Percentiles rank a stretch among this genome's conserved stretches.
Evolutionary conservation across 2,888 invertebrate species (phyloP).

Genomic region (Cosmopolites sordidus): DNA sequence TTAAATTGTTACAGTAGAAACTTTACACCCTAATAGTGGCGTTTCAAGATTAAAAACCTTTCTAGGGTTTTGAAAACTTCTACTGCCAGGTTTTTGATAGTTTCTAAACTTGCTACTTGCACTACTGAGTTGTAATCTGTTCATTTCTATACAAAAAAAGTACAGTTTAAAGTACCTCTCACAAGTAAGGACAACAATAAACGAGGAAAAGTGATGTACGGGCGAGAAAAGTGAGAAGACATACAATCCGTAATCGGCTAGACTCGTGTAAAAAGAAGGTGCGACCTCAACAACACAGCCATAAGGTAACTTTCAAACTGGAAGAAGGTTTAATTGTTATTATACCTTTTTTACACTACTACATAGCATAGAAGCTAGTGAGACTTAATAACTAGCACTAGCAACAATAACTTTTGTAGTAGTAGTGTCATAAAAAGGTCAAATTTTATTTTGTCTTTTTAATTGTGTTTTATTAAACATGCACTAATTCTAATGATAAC

Average conservation of each 20-base stretch:
- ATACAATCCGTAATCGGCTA: constrained; percentile 14
- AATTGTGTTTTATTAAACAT: constrained; percentile 9
- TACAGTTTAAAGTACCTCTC: constrained; percentile 16
- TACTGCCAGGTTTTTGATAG: neutral
- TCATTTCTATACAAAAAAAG: constrained; percentile 11
- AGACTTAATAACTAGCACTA: too few relatives aligned
- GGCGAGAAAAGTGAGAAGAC: constrained; percentile 19
- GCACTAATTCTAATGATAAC: constrained; percentile 16
- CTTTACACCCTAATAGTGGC: neutral
- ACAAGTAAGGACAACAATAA: constrained; percentile 14
- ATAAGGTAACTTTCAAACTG: constrained; percentile 25
- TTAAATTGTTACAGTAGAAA: constrained; percentile 7
- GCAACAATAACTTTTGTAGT: constrained; percentile 2
- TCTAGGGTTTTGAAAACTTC: neutral
- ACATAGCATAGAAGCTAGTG: neutral
- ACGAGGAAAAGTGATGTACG: constrained; percentile 13
- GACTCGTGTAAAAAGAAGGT: constrained; percentile 31
- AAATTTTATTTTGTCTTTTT: neutral
- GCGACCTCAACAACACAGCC: constrained; percentile 51
- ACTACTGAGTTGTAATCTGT: constrained; percentile 13
- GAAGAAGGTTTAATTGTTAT: neutral
- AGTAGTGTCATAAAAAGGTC: constrained; percentile 12
- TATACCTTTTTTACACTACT: neutral
- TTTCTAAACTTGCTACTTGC: constrained; percentile 18
- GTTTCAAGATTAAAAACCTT: neutral